Conservation (phyloP, 2,797 vertebrate genomes). For the Danio choprae region DNA sequence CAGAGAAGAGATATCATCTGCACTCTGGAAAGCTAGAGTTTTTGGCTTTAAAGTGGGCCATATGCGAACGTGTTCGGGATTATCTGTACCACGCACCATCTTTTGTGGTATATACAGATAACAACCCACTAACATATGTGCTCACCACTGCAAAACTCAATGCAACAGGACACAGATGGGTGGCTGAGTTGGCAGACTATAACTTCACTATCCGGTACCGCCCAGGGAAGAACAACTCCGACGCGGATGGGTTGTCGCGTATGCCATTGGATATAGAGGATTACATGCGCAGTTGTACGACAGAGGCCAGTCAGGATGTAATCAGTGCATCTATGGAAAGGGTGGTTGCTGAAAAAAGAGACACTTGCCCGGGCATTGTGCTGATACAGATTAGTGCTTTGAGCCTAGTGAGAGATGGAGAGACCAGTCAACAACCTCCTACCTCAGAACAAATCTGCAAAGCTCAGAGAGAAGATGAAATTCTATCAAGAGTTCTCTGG, state of each 20-base stretch:
- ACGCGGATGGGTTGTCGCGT: slow-evolving; percentile 36
- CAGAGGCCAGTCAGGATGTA: slow-evolving; percentile 3
- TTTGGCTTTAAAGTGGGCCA: slow-evolving; percentile 24
- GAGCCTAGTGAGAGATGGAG: slow-evolving; percentile 18
- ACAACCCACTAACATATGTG: slow-evolving; percentile 36
- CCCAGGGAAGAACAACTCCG: slow-evolving; percentile 32
- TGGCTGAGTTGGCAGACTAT: slow-evolving; percentile 35
- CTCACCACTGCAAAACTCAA: slow-evolving; percentile 45
- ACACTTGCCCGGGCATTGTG: not conserved
- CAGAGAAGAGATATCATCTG: slow-evolving; percentile 50
- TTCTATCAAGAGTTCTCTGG: slow-evolving; percentile 40
- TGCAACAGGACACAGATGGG: slow-evolving; percentile 36
- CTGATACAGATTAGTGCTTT: slow-evolving; percentile 27
- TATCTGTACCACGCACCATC: slow-evolving; percentile 32
- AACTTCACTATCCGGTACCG: slow-evolving; percentile 46
- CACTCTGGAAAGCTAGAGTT: slow-evolving; percentile 38
- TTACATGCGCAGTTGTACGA: slow-evolving; percentile 25
- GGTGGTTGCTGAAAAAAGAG: not conserved
- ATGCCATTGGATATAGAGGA: slow-evolving; percentile 32
- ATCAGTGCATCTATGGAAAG: slow-evolving; percentile 39
- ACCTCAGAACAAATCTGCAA: slow-evolving; percentile 39
- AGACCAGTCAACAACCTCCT: slow-evolving; percentile 17
- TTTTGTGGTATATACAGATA: slow-evolving; percentile 33
- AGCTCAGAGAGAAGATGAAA: slow-evolving; percentile 38
- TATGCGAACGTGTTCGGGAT: slow-evolving; percentile 24